Evolutionary conservation across 2,797 vertebrate genomes (phyloP).

Genomic region (Myoxocephalus aenaeus): DNA sequence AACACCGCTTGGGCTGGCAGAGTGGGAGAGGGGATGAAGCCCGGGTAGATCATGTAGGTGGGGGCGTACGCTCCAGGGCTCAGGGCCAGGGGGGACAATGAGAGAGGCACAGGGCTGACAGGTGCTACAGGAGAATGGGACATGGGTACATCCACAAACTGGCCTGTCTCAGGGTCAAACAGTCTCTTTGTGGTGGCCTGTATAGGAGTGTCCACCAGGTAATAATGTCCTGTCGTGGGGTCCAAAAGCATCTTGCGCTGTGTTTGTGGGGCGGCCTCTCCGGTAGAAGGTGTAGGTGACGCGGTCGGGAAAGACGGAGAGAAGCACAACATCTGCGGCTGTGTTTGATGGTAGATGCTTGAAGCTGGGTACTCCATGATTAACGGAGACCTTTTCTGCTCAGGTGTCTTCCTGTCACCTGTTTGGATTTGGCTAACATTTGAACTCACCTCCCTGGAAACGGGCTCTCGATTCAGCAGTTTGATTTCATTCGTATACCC

Average conservation of each 20-base stretch:
- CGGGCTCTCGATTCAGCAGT: constrained; percentile 48
- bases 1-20: constrained; percentile 65
- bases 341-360: constrained; percentile 83
- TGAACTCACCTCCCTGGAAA: not conserved
- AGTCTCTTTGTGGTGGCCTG: constrained; percentile 89
- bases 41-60: constrained; percentile 92
- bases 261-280: constrained; percentile 81
- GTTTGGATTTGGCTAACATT: constrained; percentile 37
- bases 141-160: constrained; percentile 94
- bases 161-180: constrained; percentile 94
- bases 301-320: constrained; percentile 75
- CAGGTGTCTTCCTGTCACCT: constrained; percentile 58
- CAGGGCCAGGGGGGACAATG: constrained; percentile 88
- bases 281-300: constrained; percentile 67
- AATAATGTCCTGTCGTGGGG: constrained; percentile 94
- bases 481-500: constrained; percentile 73
- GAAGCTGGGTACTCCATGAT: constrained; percentile 77
- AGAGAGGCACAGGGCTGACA: constrained; percentile 83
- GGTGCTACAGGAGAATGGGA: constrained; percentile 83
- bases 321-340: constrained; percentile 82
- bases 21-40: constrained; percentile 79
- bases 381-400: constrained; percentile 72
- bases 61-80: constrained; percentile 85
- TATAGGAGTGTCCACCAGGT: constrained; percentile 93
- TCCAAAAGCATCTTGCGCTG: constrained; percentile 96